phyloP scores from a whole-genome alignment of 2,888 invertebrate genomes.

The Calliphora vomitoria region DNA sequence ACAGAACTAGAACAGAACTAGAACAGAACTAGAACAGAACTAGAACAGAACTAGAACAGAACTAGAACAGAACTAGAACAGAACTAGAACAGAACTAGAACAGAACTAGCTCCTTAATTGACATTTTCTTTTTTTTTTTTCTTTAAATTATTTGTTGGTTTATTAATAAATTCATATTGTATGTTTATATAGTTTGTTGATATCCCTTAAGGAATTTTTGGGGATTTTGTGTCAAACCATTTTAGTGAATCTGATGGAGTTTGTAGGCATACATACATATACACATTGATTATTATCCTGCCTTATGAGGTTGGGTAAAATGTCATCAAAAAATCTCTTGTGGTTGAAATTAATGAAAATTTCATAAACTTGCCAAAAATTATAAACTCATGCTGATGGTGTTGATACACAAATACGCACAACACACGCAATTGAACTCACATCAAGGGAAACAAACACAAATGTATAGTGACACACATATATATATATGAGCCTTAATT shows the following conservation, averaged over 20 bases:
- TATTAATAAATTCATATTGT: constrained; percentile 4
- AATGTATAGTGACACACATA: neutral
- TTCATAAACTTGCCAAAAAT: constrained; percentile 74
- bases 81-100: no score
- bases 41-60: no score
- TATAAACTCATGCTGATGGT: constrained; percentile 60
- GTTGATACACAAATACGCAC: constrained; percentile 46
- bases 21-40: no score
- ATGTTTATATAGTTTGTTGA: constrained; percentile 36
- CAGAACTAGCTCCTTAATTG: no score
- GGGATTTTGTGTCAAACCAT: constrained; percentile 49
- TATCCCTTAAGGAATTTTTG: constrained; percentile 61
- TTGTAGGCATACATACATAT: neutral
- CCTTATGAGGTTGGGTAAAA: constrained; percentile 57
- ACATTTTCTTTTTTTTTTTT: no score
- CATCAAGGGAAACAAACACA: neutral
- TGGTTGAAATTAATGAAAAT: constrained; percentile 75
- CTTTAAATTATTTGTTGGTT: constrained; percentile 13
- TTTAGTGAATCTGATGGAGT: constrained; percentile 18
- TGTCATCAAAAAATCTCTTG: constrained; percentile 73
- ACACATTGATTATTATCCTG: constrained; percentile 65
- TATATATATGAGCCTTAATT: constrained; percentile 40
- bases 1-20: neutral
- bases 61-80: no score
- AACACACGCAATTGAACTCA: constrained; percentile 1